phyloP scores from a whole-genome alignment of 1,140 invertebrate genomes.

The Solen grandis region DNA sequence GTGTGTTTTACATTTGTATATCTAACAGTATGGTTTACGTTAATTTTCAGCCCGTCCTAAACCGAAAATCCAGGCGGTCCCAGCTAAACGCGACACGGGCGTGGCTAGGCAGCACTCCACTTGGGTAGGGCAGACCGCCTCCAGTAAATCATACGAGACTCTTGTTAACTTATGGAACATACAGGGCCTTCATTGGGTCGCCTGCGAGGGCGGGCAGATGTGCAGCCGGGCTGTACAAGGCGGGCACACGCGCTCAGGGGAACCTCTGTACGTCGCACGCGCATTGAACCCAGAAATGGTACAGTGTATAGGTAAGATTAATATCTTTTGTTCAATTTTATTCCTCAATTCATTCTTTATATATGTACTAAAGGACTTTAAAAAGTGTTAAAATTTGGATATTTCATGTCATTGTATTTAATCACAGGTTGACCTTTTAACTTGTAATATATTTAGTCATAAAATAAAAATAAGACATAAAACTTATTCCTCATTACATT shows the following conservation, averaged over 20 bases:
- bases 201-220: slow-evolving; percentile 40
- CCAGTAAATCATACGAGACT: neutral
- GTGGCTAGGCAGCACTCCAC: no score
- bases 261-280: slow-evolving; percentile 40
- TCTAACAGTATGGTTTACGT: no score
- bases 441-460: neutral
- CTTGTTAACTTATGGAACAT: slow-evolving; percentile 25
- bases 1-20: no score
- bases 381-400: no score
- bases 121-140: neutral
- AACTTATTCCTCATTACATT: slow-evolving; percentile 2
- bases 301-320: slow-evolving; percentile 25
- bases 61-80: no score
- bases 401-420: neutral
- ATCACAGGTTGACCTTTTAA: neutral
- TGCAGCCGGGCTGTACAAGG: slow-evolving; percentile 20
- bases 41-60: no score
- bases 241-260: slow-evolving; percentile 17
- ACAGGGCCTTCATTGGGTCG: slow-evolving; percentile 31
- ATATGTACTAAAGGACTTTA: no score
- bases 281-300: slow-evolving; percentile 15
- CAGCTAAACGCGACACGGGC: no score
- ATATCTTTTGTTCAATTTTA: no score
- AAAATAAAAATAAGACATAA: neutral
- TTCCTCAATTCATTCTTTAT: no score